Conservation (phyloP, 1,140 invertebrate species). For the Ctenoplectra terminalis region DNA sequence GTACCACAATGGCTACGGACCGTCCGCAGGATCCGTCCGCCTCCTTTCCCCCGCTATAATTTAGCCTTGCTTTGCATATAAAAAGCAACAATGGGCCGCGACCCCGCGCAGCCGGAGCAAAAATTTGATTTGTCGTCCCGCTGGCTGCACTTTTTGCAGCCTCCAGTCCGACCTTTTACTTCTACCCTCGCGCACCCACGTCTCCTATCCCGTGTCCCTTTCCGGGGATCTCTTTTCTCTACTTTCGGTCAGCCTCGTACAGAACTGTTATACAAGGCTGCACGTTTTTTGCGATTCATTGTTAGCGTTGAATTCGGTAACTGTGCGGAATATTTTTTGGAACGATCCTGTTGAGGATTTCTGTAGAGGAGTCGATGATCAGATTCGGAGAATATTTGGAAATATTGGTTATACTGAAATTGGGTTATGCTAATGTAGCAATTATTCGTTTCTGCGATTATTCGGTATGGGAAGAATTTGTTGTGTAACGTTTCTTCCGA, state of each 20-base stretch:
- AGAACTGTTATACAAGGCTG: background rate
- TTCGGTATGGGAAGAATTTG: too few relatives aligned
- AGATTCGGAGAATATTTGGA: too few relatives aligned
- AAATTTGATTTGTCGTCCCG: conserved; percentile 77
- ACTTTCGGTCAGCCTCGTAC: background rate
- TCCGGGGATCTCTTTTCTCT: background rate
- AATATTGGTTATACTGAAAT: too few relatives aligned
- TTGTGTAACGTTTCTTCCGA: too few relatives aligned
- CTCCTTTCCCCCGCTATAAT: conserved; percentile 72
- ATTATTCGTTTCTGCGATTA: too few relatives aligned
- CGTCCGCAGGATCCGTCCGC: conserved; percentile 61
- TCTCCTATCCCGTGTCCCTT: background rate
- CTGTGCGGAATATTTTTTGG: background rate
- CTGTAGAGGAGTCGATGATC: background rate
- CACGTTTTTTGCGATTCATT: background rate
- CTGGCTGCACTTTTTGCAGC: conserved; percentile 67
- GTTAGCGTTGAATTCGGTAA: conserved; percentile 18
- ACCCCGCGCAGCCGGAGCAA: conserved; percentile 66
- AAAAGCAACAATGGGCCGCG: conserved; percentile 76
- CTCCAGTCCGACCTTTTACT: conserved; percentile 19
- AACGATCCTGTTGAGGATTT: too few relatives aligned
- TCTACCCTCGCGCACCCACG: background rate
- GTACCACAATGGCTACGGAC: conserved; percentile 70
- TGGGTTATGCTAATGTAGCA: too few relatives aligned
- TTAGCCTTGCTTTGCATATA: conserved; percentile 78